phyloP scores from a whole-genome alignment of 2,888 invertebrate species.

The Luffia ferchaultella region DNA sequence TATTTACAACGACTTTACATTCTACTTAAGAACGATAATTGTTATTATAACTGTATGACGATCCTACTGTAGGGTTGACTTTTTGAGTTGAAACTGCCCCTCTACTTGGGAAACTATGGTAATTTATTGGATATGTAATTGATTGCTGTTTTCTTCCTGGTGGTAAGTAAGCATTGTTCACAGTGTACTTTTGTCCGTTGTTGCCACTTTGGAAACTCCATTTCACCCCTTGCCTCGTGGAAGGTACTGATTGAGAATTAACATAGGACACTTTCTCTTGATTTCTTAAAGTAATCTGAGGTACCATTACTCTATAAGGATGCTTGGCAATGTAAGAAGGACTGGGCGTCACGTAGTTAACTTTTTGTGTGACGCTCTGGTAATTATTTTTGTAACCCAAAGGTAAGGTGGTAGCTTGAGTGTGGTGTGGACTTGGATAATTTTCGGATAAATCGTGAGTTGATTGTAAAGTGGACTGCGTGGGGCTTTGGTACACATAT shows the following conservation, averaged over 20 bases:
- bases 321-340: constrained; percentile 20
- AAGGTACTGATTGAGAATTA: constrained; percentile 40
- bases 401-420: constrained; percentile 60
- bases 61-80: too few relatives aligned
- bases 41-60: too few relatives aligned
- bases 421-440: constrained; percentile 66
- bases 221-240: constrained; percentile 33
- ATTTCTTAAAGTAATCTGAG: constrained; percentile 40
- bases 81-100: constrained; percentile 39
- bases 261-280: constrained; percentile 51
- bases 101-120: constrained; percentile 47
- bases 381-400: constrained; percentile 30
- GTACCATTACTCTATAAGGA: constrained; percentile 49
- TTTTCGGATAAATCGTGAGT: constrained; percentile 57
- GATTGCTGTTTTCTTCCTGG: constrained; percentile 35
- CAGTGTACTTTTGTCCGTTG: too few relatives aligned
- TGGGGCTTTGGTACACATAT: not conserved
- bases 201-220: too few relatives aligned
- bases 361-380: constrained; percentile 33
- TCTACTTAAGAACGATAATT: too few relatives aligned
- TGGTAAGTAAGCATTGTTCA: constrained; percentile 22
- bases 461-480: constrained; percentile 23
- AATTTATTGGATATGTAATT: constrained; percentile 41
- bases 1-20: too few relatives aligned
- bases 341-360: constrained; percentile 49